Base-by-base conservation (phyloP, 2,888 invertebrate genomes). In the Drosophila paucipuncta region DNA sequence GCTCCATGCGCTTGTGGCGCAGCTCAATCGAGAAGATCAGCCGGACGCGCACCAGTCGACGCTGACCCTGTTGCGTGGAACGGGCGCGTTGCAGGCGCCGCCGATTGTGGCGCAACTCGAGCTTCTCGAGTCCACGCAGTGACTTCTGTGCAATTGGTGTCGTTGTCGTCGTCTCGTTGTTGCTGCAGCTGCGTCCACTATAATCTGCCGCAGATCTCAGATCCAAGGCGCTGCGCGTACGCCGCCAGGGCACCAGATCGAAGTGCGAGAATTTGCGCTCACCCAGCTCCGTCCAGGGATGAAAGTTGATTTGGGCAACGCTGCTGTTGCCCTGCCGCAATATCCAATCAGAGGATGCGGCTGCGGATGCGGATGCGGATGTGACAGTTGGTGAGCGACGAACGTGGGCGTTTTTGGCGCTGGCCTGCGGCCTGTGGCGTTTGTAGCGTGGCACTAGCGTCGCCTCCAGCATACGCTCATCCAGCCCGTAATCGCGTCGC, bases 1-100 rank as follows among this genome's bases (percentile, higher is more conserved):
- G 74, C 78, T 92, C 92, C 93, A 93, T 92, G 71, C 90, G 91
- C 68, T 91, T 92, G 79, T 93, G 92, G 4, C 95, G 94, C 93
- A 96, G 94, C 70, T 96, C 94, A 73, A 96, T 92, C 16, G 96
- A 95, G 82, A 96, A 93, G 94, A 96, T 95, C 57, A 96, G 95
- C 22, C 96, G 94, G 28, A 96, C 95, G 67, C 95, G 94, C 31
- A 96, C 95, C 87, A 96, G 95, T 31, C 95, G 93, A 13, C 87
- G 73, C 35, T 80, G 70, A 4, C 85, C 86, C 64, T 89, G 85
- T 30, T 88, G 89, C 16, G 89, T 80, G 33, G 85, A 78, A 9
- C 82, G 78, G 7, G 89, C 85, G 1, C 88, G 90, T 78, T 94
- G 95, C 52, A 94, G 68, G 0, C 87, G 83, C 1, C 93, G 90